phyloP scores from a whole-genome alignment of 2,888 invertebrate species.

The Serrognathus titanus region DNA sequence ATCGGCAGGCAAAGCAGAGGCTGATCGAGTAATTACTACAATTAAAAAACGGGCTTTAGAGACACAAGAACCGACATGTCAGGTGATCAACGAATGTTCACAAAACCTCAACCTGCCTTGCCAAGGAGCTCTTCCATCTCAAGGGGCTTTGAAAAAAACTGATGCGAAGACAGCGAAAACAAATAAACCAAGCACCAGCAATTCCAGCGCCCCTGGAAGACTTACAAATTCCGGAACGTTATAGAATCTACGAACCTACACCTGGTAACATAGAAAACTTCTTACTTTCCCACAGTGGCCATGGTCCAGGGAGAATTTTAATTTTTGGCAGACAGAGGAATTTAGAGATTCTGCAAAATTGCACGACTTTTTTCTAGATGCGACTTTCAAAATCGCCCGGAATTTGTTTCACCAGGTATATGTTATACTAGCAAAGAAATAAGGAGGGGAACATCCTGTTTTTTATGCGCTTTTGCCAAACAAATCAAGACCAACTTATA shows the following conservation, averaged over 20 bases:
- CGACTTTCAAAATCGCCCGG: constrained; percentile 1
- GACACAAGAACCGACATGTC: background rate
- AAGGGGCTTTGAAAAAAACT: constrained; percentile 10
- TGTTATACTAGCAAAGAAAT: constrained; percentile 1
- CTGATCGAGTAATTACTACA: constrained; percentile 5
- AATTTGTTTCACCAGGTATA: constrained; percentile 7
- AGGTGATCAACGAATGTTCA: constrained; percentile 5
- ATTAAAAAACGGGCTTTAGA: constrained; percentile 1
- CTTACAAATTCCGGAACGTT: background rate
- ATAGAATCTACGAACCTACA: background rate
- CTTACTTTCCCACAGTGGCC: constrained; percentile 8
- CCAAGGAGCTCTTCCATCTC: constrained; percentile 6
- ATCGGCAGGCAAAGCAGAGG: constrained; percentile 14
- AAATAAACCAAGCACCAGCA: constrained; percentile 5
- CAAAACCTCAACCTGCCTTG: constrained; percentile 7
- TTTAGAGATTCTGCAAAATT: background rate
- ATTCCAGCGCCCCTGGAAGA: background rate
- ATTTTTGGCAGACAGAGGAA: constrained; percentile 8
- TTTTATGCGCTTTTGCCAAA: too few species aligned
- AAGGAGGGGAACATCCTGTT: too few species aligned
- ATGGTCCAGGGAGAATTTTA: constrained; percentile 4
- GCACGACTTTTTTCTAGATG: constrained; percentile 5
- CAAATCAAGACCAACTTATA: too few species aligned
- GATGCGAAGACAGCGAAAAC: constrained; percentile 5
- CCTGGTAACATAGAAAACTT: constrained; percentile 3